Percentiles rank a stretch among this genome's conserved stretches.
Conservation (phyloP, 1,140 invertebrate genomes). For the Trichogramma pretiosum region DNA sequence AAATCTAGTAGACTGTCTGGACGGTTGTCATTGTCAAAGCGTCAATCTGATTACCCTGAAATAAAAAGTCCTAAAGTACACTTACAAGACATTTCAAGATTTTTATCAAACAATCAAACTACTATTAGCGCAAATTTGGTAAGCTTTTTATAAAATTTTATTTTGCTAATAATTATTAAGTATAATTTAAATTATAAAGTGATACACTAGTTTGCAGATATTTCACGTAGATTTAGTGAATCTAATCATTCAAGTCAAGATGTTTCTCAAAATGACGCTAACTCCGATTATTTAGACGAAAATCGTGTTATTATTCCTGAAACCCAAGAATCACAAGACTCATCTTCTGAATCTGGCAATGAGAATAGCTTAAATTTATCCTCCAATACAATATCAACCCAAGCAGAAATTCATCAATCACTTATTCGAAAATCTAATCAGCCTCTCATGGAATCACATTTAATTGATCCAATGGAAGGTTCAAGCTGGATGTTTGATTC, state of each 20-base stretch:
- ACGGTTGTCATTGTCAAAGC: slow-evolving; percentile 22
- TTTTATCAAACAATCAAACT: slow-evolving; percentile 34
- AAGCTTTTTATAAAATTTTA: slow-evolving; percentile 5
- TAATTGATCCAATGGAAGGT: slow-evolving; percentile 38
- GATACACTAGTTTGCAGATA: no score
- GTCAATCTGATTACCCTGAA: slow-evolving; percentile 13
- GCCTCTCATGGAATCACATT: slow-evolving; percentile 1
- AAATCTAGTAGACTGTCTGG: slow-evolving; percentile 22
- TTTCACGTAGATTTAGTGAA: no score
- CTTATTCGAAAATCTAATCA: no score
- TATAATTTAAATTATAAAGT: no score
- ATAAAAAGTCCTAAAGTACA: slow-evolving; percentile 30
- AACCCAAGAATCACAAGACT: slow-evolving; percentile 4
- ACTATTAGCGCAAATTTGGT: slow-evolving; percentile 32
- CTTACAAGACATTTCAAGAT: slow-evolving; percentile 36
- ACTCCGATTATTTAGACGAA: no score
- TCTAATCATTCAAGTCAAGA: no score
- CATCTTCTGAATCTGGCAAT: neutral
- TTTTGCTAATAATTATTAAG: no score
- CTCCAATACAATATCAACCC: neutral
- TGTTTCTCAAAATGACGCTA: no score
- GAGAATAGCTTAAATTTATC: neutral
- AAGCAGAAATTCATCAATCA: neutral
- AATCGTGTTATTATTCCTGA: slow-evolving; percentile 11
- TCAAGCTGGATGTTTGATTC: slow-evolving; percentile 36